A percentile compares a stretch with the other conserved stretches of the same genome.
Conservation (phyloP, 1,140 invertebrate genomes). For the Drosophila nannoptera region DNA sequence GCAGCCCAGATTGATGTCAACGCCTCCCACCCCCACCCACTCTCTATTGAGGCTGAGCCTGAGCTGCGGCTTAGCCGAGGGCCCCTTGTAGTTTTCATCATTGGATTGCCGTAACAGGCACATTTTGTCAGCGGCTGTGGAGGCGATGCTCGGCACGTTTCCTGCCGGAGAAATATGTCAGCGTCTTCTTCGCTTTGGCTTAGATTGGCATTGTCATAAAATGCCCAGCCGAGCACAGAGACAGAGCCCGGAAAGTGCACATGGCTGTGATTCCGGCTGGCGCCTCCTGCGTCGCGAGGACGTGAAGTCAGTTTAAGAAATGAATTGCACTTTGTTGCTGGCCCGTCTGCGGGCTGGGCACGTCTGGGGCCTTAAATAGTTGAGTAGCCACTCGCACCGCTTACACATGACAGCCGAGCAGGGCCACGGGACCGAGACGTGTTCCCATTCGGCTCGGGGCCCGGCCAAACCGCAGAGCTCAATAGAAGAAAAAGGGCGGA, state of each 20-base stretch:
- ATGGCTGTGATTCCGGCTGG: slow-evolving; percentile 53
- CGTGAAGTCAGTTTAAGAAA: slow-evolving; percentile 62
- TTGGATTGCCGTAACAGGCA: slow-evolving; percentile 73
- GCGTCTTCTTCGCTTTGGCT: slow-evolving; percentile 62
- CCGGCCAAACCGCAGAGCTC: slow-evolving; percentile 19
- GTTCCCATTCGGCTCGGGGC: slow-evolving; percentile 49
- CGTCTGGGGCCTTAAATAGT: slow-evolving; percentile 52
- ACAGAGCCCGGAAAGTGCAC: slow-evolving; percentile 26
- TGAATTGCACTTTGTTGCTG: slow-evolving; percentile 75
- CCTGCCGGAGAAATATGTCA: slow-evolving; percentile 64
- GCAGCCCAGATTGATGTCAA: slow-evolving; percentile 51
- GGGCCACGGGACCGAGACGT: slow-evolving; percentile 42
- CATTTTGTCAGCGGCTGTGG: slow-evolving; percentile 67
- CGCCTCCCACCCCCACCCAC: slow-evolving; percentile 4
- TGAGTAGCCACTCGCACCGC: slow-evolving; percentile 37
- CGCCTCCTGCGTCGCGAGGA: slow-evolving; percentile 34
- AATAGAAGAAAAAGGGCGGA: slow-evolving; percentile 40
- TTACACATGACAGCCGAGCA: slow-evolving; percentile 1
- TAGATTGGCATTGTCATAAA: slow-evolving; percentile 77
- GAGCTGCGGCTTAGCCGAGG: slow-evolving; percentile 6
- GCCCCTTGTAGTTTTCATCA: slow-evolving; percentile 46
- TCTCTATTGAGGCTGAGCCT: background rate
- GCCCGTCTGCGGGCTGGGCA: slow-evolving; percentile 38
- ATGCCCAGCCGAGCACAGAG: slow-evolving; percentile 34
- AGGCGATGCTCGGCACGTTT: slow-evolving; percentile 61